A percentile compares a stretch with the other conserved stretches of the same genome.
These are phyloP conservation scores for Amiota minor DNA, from an alignment of 2,888 invertebrate species.

Conservation along the genomic window DNA sequence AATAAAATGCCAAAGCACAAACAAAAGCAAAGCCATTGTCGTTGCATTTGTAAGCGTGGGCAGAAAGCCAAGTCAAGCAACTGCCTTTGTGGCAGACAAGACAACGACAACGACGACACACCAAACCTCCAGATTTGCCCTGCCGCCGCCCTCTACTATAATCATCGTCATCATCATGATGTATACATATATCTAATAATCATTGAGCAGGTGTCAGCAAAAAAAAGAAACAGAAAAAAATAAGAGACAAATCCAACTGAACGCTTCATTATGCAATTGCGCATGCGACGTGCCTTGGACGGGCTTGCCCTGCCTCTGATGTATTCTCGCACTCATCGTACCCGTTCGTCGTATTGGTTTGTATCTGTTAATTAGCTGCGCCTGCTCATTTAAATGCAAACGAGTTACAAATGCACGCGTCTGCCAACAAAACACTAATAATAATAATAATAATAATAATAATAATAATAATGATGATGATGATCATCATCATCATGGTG, in stretches of 20 bases:
- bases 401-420: slow-evolving; percentile 4
- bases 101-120: no score
- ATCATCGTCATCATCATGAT: no score
- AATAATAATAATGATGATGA: not conserved
- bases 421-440: not conserved
- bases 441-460: slow-evolving; percentile 7
- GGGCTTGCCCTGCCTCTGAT: not conserved
- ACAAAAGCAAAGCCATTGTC: no score
- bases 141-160: no score
- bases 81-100: no score
- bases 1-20: no score
- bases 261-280: slow-evolving; percentile 28
- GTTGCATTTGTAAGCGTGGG: no score
- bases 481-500: not conserved
- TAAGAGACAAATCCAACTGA: not conserved
- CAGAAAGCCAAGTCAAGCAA: no score
- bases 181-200: no score
- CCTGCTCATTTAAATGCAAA: slow-evolving; percentile 11
- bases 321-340: no score
- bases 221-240: no score
- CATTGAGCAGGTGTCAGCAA: slow-evolving; percentile 17
- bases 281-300: slow-evolving; percentile 10
- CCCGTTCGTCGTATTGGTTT: not conserved
- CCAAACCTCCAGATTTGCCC: no score
- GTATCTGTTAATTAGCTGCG: slow-evolving; percentile 11